Evolutionary conservation across 2,113 vertebrate species (phyloP).

Genomic region (Zapus hudsonius): DNA sequence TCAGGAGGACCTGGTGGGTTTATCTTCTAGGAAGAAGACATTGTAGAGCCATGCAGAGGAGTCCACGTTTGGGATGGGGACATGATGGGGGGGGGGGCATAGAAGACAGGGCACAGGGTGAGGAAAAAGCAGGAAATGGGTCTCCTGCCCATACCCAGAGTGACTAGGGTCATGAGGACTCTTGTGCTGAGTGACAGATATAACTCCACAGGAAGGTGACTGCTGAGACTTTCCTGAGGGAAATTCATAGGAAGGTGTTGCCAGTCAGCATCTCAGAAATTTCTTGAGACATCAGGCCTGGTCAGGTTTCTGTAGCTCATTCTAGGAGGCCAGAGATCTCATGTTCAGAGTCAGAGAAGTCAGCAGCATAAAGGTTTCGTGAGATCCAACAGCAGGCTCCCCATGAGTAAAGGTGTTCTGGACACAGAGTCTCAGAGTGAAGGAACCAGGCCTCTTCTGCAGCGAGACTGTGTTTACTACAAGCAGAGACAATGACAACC

Average conservation of each 20-base stretch:
- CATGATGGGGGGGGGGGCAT: too few species aligned
- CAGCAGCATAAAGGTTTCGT: too few species aligned
- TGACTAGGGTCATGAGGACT: neutral
- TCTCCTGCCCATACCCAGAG: too few species aligned
- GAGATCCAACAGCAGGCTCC: neutral
- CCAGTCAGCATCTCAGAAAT: neutral
- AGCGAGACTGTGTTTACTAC: neutral
- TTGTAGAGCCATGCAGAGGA: too few species aligned
- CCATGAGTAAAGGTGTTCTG: neutral
- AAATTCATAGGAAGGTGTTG: neutral
- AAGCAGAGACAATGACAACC: accelerated
- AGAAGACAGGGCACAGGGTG: neutral
- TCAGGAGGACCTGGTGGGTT: too few species aligned
- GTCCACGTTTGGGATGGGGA: neutral
- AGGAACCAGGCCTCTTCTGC: accelerated
- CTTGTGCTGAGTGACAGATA: neutral
- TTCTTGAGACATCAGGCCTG: neutral
- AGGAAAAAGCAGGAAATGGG: neutral
- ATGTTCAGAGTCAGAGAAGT: neutral
- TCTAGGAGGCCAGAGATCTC: too few species aligned
- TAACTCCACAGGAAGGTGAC: neutral
- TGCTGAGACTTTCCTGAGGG: neutral
- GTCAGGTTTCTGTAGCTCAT: neutral
- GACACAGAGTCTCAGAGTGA: accelerated
- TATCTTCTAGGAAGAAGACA: too few species aligned